Conservation (phyloP, 2,797 vertebrate genomes). For the Schizothorax lantsangensis region DNA sequence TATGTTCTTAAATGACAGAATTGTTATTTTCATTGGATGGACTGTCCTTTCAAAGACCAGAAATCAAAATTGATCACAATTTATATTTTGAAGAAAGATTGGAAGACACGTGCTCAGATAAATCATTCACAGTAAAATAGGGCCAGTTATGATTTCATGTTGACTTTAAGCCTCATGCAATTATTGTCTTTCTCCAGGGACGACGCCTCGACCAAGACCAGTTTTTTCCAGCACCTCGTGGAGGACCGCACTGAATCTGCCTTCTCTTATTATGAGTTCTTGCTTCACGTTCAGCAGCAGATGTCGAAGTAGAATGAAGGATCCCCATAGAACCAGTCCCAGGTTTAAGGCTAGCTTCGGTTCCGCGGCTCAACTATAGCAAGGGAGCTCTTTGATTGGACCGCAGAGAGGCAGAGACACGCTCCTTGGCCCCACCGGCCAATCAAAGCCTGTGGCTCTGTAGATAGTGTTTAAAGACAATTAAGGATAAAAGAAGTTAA, state of each 20-base stretch:
- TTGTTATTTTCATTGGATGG: not conserved
- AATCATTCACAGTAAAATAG: not conserved
- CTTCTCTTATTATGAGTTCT: conserved; percentile 94
- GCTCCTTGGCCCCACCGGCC: conserved; percentile 45
- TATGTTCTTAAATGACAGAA: not conserved
- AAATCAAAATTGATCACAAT: not conserved
- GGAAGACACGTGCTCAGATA: not conserved
- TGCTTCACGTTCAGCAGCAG: conserved; percentile 93
- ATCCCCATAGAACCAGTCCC: not conserved
- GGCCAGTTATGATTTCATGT: not conserved
- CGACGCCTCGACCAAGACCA: conserved; percentile 83
- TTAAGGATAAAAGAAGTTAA: conserved; percentile 38
- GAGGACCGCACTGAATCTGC: conserved; percentile 93
- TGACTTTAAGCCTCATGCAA: not conserved
- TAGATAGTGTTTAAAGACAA: conserved; percentile 10
- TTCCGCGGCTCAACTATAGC: conserved; percentile 36
- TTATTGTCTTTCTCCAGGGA: conserved; percentile 79
- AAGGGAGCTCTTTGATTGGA: conserved; percentile 48
- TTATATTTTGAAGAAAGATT: not conserved
- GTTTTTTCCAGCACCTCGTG: conserved; percentile 91
- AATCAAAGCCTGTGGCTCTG: conserved; percentile 51
- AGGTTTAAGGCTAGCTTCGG: conserved; percentile 28
- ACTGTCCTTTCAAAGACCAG: not conserved
- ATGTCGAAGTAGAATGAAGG: conserved; percentile 84
- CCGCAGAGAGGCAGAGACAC: conserved; percentile 36